Conservation (phyloP, 2,113 vertebrate genomes). For the Microcebus murinus region DNA sequence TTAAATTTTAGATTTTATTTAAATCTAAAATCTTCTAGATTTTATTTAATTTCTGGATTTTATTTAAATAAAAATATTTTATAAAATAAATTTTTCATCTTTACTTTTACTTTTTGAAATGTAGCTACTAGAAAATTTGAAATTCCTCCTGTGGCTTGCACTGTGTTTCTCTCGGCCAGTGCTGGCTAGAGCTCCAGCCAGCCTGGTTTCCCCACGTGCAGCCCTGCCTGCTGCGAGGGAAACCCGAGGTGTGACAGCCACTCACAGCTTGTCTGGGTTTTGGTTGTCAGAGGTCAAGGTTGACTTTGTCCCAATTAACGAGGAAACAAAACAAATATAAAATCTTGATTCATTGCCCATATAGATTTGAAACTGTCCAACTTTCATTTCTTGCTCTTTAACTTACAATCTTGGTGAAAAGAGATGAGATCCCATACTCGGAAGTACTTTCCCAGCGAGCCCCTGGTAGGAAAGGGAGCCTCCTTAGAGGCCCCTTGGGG, state of each 20-base stretch:
- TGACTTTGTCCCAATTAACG: neutral
- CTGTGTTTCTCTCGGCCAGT: neutral
- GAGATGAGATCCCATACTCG: neutral
- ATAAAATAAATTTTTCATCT: neutral
- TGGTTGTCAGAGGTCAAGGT: neutral
- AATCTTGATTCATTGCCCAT: neutral
- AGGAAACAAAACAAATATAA: neutral
- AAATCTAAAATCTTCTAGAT: no score
- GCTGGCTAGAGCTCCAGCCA: neutral
- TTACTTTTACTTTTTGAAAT: neutral
- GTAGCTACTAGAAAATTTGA: neutral
- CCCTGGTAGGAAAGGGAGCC: neutral
- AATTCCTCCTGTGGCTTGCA: neutral
- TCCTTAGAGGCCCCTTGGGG: neutral
- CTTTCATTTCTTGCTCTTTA: neutral
- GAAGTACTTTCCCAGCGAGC: neutral
- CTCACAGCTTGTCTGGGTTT: neutral
- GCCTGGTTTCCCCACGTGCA: rapidly evolving
- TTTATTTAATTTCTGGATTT: no score
- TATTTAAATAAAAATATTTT: neutral
- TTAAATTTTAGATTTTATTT: neutral
- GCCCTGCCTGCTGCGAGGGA: neutral
- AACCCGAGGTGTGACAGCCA: neutral
- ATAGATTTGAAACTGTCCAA: neutral
- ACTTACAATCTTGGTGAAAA: neutral